Evolutionary conservation across 1,140 invertebrate genomes (phyloP), one percentile per base, ranked within the genome.

Genomic region (Brachionus angularis): DNA sequence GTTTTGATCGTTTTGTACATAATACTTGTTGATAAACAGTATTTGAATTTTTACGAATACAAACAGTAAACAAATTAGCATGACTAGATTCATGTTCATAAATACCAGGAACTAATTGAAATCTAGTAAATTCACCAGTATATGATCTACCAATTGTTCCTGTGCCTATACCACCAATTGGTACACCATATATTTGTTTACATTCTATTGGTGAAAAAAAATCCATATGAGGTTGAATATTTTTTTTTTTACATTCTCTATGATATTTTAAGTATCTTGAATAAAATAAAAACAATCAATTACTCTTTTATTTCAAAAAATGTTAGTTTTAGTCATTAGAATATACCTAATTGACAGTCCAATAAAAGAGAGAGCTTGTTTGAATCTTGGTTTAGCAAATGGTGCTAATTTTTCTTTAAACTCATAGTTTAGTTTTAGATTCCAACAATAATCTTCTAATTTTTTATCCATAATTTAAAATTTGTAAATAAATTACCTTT

Each of bases 51-150:
- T 76, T 76, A 18, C 79, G 72, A n/a, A 81, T 75, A 36, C 76
- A 76, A 2, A 84, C 75, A 42, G 82, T 80, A 67, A 84, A 81
- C 78, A 84, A 77, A 39, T 80, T 70, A 3, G 67, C 46, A 25
- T 70, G 46, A 42, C 36, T 29, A 25, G 67, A 36, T 16, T 70
- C 34, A 25, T 50, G 46, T 44, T 70, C 67, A 44, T 70, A 70
- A 31, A 70, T 50, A 12, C 91, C 91, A 3, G 93, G 91, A 72
- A 86, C 85, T 76, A 96, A 83, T 79, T 91, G 89, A 79, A 89
- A 94, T 58, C 91, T 85, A 81, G 90, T 92, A 80, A 95, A 95
- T 82, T 94, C 91, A n/a, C 93, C 93, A 76, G 86, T 86, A 79
- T 88, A 95, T 14, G 91, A 91, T 55, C 91, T 84, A 1, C 91